phyloP scores from a whole-genome alignment of 2,797 vertebrate genomes.

The Helicolenus hilgendorfi region DNA sequence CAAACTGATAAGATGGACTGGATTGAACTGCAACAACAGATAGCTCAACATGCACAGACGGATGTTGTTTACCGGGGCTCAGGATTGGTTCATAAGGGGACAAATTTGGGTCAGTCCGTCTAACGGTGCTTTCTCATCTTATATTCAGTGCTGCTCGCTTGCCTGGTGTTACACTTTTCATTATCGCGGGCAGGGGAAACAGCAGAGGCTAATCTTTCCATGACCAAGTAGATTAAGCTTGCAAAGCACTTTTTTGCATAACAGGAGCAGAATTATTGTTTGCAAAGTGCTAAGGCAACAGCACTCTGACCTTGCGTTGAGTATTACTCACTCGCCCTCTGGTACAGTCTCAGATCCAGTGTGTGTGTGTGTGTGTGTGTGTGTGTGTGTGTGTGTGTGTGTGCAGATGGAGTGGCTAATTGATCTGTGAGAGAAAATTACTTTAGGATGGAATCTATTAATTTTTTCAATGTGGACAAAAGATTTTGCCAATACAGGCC shows the following conservation, averaged over 20 bases:
- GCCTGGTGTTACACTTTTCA: constrained; percentile 47
- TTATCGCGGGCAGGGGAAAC: constrained; percentile 40
- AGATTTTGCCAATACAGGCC: neutral
- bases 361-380: neutral
- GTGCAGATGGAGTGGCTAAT: constrained; percentile 37
- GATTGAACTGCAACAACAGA: neutral
- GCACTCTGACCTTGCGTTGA: constrained; percentile 54
- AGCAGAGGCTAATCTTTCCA: constrained; percentile 72
- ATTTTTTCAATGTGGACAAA: neutral
- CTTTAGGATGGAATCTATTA: constrained; percentile 3
- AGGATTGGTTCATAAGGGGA: constrained; percentile 3
- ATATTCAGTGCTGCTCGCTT: neutral
- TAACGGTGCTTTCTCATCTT: constrained; percentile 34
- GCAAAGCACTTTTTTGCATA: constrained; percentile 56
- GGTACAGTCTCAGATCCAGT: neutral
- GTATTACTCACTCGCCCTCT: constrained; percentile 23
- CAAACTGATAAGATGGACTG: neutral
- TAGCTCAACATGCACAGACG: neutral
- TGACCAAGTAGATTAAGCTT: constrained; percentile 69
- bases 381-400: neutral
- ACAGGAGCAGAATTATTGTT: constrained; percentile 66
- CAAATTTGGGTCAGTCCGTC: constrained; percentile 49
- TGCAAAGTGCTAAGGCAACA: constrained; percentile 48
- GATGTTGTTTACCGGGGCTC: constrained; percentile 16
- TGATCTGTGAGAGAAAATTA: constrained; percentile 42